Evolutionary conservation across 2,888 invertebrate species (phyloP).

Genomic region (Pocota personata): DNA sequence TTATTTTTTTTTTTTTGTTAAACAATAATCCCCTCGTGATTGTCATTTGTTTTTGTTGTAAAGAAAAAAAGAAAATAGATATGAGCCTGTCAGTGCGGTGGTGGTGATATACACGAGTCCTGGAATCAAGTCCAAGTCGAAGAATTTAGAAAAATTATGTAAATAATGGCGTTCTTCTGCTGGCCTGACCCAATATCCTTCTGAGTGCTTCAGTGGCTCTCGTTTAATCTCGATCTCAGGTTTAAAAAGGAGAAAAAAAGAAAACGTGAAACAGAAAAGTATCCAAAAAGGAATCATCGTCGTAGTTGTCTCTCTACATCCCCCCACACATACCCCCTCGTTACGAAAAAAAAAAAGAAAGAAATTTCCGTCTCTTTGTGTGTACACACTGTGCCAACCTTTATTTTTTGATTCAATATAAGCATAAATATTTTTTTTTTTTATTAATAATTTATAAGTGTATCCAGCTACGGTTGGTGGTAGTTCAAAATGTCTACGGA

Average conservation of each 20-base stretch:
- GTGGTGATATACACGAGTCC: conserved; percentile 34
- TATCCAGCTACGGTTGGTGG: conserved; percentile 16
- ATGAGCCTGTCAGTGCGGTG: conserved; percentile 13
- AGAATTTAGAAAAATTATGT: conserved; percentile 58
- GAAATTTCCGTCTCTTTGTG: conserved; percentile 47
- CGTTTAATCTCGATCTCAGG: background rate
- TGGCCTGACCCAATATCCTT: conserved; percentile 67
- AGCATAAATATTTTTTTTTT: conserved; percentile 19
- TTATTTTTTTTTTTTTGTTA: background rate
- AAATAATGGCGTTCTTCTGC: conserved; percentile 68
- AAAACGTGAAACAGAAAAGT: conserved; percentile 23
- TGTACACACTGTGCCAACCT: conserved; percentile 57
- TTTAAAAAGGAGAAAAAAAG: background rate
- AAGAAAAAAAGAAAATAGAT: background rate
- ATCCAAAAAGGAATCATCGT: conserved; percentile 14
- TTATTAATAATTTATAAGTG: conserved; percentile 57
- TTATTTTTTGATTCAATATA: conserved; percentile 15
- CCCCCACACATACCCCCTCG: background rate
- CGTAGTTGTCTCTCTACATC: background rate
- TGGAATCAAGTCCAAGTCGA: conserved; percentile 11
- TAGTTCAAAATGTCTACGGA: conserved; percentile 90
- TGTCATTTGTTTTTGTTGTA: background rate
- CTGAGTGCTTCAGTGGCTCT: conserved; percentile 8
- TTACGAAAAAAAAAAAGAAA: conserved; percentile 8
- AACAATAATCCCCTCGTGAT: background rate